Base-by-base conservation (phyloP, 1,140 invertebrate species). In the Hycleus phaleratus region DNA sequence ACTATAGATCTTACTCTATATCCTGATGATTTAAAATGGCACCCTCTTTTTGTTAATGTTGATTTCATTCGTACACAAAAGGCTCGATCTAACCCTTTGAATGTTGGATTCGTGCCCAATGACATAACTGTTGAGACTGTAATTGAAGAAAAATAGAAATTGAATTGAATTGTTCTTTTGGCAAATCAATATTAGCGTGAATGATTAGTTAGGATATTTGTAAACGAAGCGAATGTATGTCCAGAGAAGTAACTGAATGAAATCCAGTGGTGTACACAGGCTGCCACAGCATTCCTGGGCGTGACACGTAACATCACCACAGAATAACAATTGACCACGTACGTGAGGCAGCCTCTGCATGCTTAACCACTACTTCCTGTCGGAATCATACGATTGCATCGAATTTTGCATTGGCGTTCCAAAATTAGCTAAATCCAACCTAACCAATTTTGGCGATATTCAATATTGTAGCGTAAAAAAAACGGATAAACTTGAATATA, bases 21-120 rank as follows among this genome's bases (percentile, higher is more conserved):
- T 71, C 95, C 95, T 49, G 94, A 97, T 18, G 93, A 95, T 75
- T 97, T 97, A 74, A 97, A 96, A 75, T 98, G 95, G 70, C 95
- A 97, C 8, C 95, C 95, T 70, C 95, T 78, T 78, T 98, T 98
- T 11, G 95, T 97, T 24, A 98, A 79, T 0, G 95, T 97, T 18
- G 95, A 97, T 71, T 98, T 97, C 95, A 98, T 98, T 59, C 95
- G 82, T 8, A 98, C 82, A 75, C 94, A 97, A 77, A 97, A 97
- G 3, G 93, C 90, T 66, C 94, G 77, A 64, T 96, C 92, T 72
- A 90, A 85, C 5, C 93, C 91, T 73, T 91, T 88, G 74, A 87
- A 93, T 49, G 83, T 79, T 45, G 81, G 85, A 63, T 83, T 86
- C 2, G 83, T 82, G 39, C 82, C 82, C 54, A 93, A 69, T 10